phyloP scores from a whole-genome alignment of 2,113 vertebrate species.

The pig (Sus scrofa) region T2T-Sscrofa CM000817.6:144931001-144931500 shows the following conservation, averaged over 20 bases:
- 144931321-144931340: not conserved
- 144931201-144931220: not conserved
- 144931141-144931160: not conserved
- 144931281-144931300: not conserved
- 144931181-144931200: not conserved
- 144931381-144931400: not conserved
- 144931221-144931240: too few relatives aligned
- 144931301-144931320: not conserved
- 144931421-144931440: constrained; percentile 36
- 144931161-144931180: not conserved
- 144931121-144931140: not conserved
- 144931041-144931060: not conserved
- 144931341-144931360: not conserved
- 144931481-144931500: not conserved
- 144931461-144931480: constrained; percentile 33
- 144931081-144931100: not conserved
- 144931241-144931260: not conserved
- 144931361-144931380: not conserved
- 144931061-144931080: not conserved
- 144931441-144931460: not conserved
- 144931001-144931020: not conserved
- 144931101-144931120: not conserved
- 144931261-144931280: not conserved
- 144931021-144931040: not conserved
- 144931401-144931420: not conserved